Evolutionary conservation across 2,888 invertebrate genomes (phyloP).

Genomic region (Drosophila melanosoma): DNA sequence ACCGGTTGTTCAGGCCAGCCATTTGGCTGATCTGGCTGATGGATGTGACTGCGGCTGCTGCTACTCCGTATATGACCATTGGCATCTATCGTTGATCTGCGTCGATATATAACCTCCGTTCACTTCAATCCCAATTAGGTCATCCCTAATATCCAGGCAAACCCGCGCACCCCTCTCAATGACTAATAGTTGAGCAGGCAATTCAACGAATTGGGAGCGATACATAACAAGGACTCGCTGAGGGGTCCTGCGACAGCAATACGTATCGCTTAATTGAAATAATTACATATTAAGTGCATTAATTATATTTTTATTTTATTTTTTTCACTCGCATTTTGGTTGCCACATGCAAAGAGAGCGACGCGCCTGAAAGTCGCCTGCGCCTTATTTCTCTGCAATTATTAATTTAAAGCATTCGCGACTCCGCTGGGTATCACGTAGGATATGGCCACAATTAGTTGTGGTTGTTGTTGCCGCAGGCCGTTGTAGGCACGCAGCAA

Average conservation of each 20-base stretch:
- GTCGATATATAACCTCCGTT: slow-evolving; percentile 13
- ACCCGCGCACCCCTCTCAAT: neutral
- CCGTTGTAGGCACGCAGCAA: slow-evolving; percentile 32
- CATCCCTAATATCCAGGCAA: slow-evolving; percentile 61
- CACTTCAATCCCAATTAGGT: slow-evolving; percentile 62
- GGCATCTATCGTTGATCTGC: slow-evolving; percentile 58
- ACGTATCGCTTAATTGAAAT: slow-evolving; percentile 81
- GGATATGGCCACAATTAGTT: slow-evolving; percentile 61
- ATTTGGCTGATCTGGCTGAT: slow-evolving; percentile 61
- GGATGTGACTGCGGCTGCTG: slow-evolving; percentile 24
- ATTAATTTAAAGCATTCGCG: slow-evolving; percentile 78
- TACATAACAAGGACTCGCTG: slow-evolving; percentile 43
- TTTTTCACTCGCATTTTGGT: slow-evolving; percentile 54
- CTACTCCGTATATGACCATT: slow-evolving; percentile 45
- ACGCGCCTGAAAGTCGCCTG: slow-evolving; percentile 68
- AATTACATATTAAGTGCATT: slow-evolving; percentile 84
- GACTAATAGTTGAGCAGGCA: slow-evolving; percentile 48
- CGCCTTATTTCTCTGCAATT: slow-evolving; percentile 64
- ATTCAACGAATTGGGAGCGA: slow-evolving; percentile 46
- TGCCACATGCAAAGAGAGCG: slow-evolving; percentile 61
- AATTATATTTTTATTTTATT: slow-evolving; percentile 65
- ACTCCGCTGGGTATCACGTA: slow-evolving; percentile 72
- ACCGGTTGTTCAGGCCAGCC: slow-evolving; percentile 54
- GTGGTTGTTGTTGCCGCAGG: slow-evolving; percentile 16
- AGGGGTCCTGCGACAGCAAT: slow-evolving; percentile 23